phyloP scores from a whole-genome alignment of 2,888 invertebrate genomes.

The Drosophila helvetica region DNA sequence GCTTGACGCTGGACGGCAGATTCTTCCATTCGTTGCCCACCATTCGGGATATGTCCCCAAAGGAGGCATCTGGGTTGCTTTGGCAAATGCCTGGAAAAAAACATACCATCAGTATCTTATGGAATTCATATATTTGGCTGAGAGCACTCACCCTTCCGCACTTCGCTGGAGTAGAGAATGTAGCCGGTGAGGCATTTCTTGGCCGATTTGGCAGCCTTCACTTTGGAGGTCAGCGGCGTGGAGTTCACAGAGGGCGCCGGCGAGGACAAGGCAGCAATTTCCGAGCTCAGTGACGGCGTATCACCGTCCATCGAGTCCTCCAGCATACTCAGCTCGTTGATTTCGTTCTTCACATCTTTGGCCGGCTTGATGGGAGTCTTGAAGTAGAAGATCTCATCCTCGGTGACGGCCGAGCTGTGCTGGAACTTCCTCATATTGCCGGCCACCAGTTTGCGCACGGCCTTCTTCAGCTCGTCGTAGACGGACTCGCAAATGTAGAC shows the following conservation, averaged over 20 bases:
- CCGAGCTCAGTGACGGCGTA: slow-evolving; percentile 92
- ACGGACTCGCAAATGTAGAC: slow-evolving; percentile 96
- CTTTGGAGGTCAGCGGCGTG: slow-evolving; percentile 82
- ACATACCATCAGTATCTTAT: not conserved
- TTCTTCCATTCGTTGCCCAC: slow-evolving; percentile 96
- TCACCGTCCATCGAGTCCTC: slow-evolving; percentile 93
- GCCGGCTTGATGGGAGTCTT: slow-evolving; percentile 87
- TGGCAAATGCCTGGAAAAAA: slow-evolving; percentile 88
- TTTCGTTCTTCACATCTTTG: slow-evolving; percentile 77
- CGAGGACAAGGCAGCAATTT: slow-evolving; percentile 87
- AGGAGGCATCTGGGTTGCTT: slow-evolving; percentile 96
- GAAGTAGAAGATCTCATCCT: slow-evolving; percentile 96
- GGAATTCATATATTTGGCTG: not conserved
- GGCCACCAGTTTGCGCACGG: slow-evolving; percentile 88
- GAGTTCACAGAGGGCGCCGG: slow-evolving; percentile 84
- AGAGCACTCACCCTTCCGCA: slow-evolving; percentile 87
- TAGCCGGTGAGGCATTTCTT: slow-evolving; percentile 97
- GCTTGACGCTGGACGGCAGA: slow-evolving; percentile 93
- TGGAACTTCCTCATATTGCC: slow-evolving; percentile 91
- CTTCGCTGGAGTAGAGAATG: slow-evolving; percentile 98
- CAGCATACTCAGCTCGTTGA: slow-evolving; percentile 84
- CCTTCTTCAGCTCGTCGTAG: slow-evolving; percentile 94
- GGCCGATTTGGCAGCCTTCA: slow-evolving; percentile 88
- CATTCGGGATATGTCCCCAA: slow-evolving; percentile 92
- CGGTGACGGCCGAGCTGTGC: slow-evolving; percentile 92